Base-by-base conservation (phyloP, 2,113 vertebrate genomes). In the Manacus vitellinus region DNA sequence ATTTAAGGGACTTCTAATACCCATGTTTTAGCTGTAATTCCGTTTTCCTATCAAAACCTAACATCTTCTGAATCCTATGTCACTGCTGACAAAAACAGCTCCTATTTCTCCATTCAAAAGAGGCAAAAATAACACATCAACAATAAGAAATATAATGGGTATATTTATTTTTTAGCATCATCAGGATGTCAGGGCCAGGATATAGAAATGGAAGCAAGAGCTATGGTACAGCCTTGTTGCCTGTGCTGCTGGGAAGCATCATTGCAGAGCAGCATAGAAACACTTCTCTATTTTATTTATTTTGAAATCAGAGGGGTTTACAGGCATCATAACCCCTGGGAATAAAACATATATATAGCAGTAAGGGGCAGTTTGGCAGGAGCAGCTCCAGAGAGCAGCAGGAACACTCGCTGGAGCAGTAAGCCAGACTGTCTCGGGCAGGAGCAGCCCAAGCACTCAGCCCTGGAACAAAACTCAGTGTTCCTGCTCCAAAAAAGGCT, bases 91-190 rank as follows among this genome's bases (percentile, higher is more conserved):
- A 88, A 31, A 65, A 81, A 41, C 21, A 49, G 66, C 30, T 81
- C n/a, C 67, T 71, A 35, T 81, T 95, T 91, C 76, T 55, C n/a
- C 31, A 31, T 75, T 89, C 24, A 46, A 63, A 90, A 94, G 86
- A 62, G 8, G 46, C 13, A 51, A 84, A 92, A 88, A 68, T 41
- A 88, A 35, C 9, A 21, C 47, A 74, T 68, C 14, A 67, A 27
- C 89, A 74, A 61, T 6, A 87, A 6, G 41, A 33, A 86, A 79
- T 65, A 47, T 39, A 77, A 88, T 86, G 33, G 27, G n/a, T 54
- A 85, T 41, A 68, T 88, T 66, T 54, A 46, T 73, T 81, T 91
- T 93, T 94, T 55, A 86, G 28, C 28, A 51, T 72, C 30, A 55
- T 14, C 59, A 67, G 46, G 33, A 75, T 66, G 52, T 77, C 54